Evolutionary conservation across 2,113 vertebrate species (phyloP).

Genomic region (Tetrao urogallus): DNA sequence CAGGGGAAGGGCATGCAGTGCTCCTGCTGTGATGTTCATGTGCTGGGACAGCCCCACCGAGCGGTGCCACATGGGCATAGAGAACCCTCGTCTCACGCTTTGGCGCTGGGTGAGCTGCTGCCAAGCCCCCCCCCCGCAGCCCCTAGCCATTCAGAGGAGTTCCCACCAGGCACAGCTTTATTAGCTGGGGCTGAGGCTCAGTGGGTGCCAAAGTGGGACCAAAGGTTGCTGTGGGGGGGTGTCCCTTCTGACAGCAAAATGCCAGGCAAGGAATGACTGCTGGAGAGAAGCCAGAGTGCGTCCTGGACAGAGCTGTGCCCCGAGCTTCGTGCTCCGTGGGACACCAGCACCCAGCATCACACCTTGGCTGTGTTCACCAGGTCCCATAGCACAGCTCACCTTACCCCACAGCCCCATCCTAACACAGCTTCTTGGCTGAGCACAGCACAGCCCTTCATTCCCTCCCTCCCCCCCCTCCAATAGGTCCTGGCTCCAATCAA

Average conservation of each 20-base stretch:
- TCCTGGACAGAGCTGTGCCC: not conserved
- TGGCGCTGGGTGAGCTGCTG: not conserved
- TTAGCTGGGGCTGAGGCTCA: not conserved
- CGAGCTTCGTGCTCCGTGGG: not conserved
- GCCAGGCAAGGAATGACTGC: not conserved
- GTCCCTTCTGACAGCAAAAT: not conserved
- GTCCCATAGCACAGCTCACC: accelerated
- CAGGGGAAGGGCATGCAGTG: accelerated
- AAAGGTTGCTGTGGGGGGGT: not conserved
- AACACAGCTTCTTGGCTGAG: accelerated
- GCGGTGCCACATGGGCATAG: not conserved
- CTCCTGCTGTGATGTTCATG: accelerated
- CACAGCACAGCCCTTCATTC: not conserved
- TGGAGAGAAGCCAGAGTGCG: not conserved
- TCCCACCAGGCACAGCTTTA: not conserved
- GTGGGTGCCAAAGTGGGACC: not conserved
- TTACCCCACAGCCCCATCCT: accelerated
- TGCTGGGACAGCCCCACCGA: not conserved
- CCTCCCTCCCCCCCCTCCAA: too few species aligned
- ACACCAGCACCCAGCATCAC: accelerated
- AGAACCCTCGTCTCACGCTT: not conserved
- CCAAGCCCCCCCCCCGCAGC: not conserved
- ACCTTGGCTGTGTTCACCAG: not conserved
- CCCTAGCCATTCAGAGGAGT: not conserved
- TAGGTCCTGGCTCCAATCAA: accelerated